phyloP scores from a whole-genome alignment of 2,113 vertebrate species.

The Puntigrus tetrazona region DNA sequence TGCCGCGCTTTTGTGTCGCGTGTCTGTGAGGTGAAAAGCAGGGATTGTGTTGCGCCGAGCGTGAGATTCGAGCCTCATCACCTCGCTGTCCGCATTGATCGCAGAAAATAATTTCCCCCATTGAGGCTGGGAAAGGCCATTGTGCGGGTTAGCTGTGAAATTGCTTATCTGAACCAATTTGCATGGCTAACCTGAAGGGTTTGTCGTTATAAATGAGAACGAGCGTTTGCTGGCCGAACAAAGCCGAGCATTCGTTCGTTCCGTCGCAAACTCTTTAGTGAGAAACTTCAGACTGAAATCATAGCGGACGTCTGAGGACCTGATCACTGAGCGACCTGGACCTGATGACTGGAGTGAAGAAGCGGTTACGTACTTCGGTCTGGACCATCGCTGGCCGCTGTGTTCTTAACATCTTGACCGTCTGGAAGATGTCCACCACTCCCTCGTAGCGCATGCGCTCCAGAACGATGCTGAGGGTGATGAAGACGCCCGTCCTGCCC shows the following conservation, averaged over 20 bases:
- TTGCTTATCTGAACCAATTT: conserved; percentile 52
- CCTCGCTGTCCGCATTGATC: conserved; percentile 49
- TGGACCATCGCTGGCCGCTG: conserved; percentile 99
- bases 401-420: conserved; percentile 98
- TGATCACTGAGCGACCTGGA: background rate
- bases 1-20: background rate
- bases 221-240: conserved; percentile 9
- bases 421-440: conserved; percentile 99
- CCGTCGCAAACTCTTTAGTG: background rate
- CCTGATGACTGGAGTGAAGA: no score
- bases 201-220: conserved; percentile 47
- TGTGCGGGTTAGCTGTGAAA: conserved; percentile 39
- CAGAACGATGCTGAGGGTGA: conserved; percentile 98
- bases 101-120: conserved; percentile 34
- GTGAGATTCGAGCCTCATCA: conserved; percentile 35
- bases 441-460: conserved; percentile 99
- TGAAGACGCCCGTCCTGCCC: conserved; percentile 97
- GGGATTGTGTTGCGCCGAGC: conserved; percentile 35
- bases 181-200: conserved; percentile 52
- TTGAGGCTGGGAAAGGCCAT: conserved; percentile 33
- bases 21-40: conserved; percentile 5
- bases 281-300: background rate
- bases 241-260: background rate
- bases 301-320: background rate
- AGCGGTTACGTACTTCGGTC: conserved; percentile 86